Evolutionary conservation across 1,140 invertebrate genomes (phyloP).

Genomic region (Adoxophyes honmai): DNA sequence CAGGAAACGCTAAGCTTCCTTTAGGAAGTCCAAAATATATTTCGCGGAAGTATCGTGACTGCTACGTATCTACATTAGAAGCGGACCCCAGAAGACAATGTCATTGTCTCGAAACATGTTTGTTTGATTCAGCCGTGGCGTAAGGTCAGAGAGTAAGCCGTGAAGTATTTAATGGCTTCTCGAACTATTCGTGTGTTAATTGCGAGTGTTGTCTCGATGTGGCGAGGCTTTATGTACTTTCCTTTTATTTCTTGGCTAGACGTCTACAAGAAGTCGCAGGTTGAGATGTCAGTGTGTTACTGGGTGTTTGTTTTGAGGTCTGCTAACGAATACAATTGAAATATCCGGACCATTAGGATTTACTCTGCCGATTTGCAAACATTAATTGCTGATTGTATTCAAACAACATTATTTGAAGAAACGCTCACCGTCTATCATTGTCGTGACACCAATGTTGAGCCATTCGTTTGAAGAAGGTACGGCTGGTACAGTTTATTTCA

Average conservation of each 20-base stretch:
- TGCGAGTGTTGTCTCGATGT: conserved; percentile 43
- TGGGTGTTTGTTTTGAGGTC: conserved; percentile 9
- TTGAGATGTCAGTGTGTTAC: conserved; percentile 6
- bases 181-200: conserved; percentile 35
- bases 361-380: neutral
- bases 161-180: neutral
- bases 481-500: no score
- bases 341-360: neutral
- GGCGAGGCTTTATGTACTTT: conserved; percentile 38
- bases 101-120: no score
- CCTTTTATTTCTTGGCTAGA: conserved; percentile 29
- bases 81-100: no score
- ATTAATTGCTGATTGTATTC: neutral
- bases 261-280: conserved; percentile 16
- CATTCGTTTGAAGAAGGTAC: no score
- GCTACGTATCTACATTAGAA: no score
- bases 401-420: neutral
- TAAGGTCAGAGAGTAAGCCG: no score
- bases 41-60: no score
- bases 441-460: no score
- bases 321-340: neutral
- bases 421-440: no score
- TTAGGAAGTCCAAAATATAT: no score
- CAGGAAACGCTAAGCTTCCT: no score
- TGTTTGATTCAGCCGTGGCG: no score